Evolutionary conservation across 2,888 invertebrate species (phyloP).

Genomic region (Noctua comes): DNA sequence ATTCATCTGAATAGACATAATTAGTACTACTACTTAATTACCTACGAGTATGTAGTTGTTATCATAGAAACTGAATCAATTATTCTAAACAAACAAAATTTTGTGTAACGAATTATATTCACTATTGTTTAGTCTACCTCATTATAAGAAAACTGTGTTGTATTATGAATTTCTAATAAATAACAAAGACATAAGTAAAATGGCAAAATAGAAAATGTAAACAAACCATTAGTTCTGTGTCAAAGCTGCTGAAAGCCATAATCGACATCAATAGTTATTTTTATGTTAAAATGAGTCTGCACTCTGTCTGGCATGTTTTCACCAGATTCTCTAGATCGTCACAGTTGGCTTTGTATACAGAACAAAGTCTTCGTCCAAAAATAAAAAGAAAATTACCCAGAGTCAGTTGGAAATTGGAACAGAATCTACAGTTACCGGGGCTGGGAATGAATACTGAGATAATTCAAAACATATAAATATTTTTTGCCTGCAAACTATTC

Average conservation of each 20-base stretch:
- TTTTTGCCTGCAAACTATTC: neutral
- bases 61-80: neutral
- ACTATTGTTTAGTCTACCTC: slow-evolving; percentile 26
- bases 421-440: neutral
- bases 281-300: neutral
- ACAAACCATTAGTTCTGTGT: slow-evolving; percentile 12
- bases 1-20: neutral
- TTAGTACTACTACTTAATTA: slow-evolving; percentile 9
- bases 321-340: neutral
- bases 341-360: neutral
- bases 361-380: too few relatives aligned
- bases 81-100: neutral
- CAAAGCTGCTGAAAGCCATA: neutral
- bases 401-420: neutral
- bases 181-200: neutral
- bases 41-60: neutral
- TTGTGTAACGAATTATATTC: slow-evolving; percentile 1
- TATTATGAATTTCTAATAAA: slow-evolving; percentile 1
- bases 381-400: too few relatives aligned
- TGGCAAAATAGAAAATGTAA: slow-evolving; percentile 15
- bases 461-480: neutral
- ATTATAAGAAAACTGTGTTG: neutral
- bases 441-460: neutral
- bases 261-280: neutral
- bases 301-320: slow-evolving; percentile 1